A percentile compares a stretch with the other conserved stretches of the same genome.
phyloP scores from a whole-genome alignment of 2,797 vertebrate genomes.

The Rhynchonycteris naso region DNA sequence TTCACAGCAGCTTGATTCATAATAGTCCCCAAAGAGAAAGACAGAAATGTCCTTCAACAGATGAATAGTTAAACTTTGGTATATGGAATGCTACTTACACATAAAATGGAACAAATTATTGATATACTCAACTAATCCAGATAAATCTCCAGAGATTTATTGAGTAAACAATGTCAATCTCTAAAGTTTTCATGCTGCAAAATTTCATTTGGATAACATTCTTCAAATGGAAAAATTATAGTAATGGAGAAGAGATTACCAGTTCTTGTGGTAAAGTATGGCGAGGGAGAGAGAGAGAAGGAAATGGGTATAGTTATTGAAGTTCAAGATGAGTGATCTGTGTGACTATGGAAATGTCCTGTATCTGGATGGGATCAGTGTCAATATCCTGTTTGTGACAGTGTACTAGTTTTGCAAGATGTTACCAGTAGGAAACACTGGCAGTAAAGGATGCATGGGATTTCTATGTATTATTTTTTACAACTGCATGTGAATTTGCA shows the following conservation, averaged over 20 bases:
- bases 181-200: not conserved
- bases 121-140: not conserved
- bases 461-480: not conserved
- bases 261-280: not conserved
- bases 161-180: not conserved
- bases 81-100: not conserved
- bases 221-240: not conserved
- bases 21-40: not conserved
- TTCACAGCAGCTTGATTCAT: not conserved
- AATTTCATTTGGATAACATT: not conserved
- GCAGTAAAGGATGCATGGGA: not conserved
- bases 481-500: not conserved
- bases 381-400: not conserved
- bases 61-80: not conserved
- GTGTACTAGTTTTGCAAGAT: not conserved
- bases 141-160: not conserved
- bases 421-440: not conserved
- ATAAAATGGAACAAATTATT: not conserved
- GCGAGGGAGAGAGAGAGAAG: not conserved
- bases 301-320: not conserved
- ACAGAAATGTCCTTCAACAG: not conserved
- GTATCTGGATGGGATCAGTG: not conserved
- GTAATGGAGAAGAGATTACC: not conserved
- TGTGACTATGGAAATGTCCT: no score
- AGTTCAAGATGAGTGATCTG: accelerated